These are phyloP conservation scores for Drosophila arawakana DNA, from an alignment of 1,140 invertebrate species.

Conservation along the genomic window DNA sequence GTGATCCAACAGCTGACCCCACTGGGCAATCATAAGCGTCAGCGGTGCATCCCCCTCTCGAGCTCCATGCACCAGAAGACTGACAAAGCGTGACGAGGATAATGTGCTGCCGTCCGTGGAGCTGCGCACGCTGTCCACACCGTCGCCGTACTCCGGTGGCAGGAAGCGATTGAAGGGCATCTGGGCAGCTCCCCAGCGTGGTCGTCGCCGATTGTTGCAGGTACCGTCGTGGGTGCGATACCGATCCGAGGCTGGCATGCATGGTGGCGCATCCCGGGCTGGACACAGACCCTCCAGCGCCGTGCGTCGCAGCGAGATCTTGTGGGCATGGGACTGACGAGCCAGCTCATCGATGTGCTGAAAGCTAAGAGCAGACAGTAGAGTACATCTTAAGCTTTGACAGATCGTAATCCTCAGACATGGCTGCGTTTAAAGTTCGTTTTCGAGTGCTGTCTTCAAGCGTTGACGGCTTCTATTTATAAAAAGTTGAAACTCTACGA, in stretches of 20 bases:
- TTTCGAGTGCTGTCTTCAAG: conserved; percentile 57
- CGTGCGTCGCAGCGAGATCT: conserved; percentile 78
- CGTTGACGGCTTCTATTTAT: conserved; percentile 69
- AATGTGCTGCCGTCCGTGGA: conserved; percentile 86
- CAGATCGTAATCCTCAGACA: conserved; percentile 52
- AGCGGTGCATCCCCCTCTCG: conserved; percentile 87
- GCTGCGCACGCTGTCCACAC: conserved; percentile 87
- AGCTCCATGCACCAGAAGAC: conserved; percentile 88
- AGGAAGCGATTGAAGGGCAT: conserved; percentile 93
- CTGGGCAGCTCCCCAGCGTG: conserved; percentile 93
- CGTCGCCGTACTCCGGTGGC: conserved; percentile 93
- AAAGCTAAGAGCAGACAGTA: conserved; percentile 53
- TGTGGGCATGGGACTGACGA: conserved; percentile 74
- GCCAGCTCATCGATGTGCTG: conserved; percentile 79
- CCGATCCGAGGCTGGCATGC: conserved; percentile 84
- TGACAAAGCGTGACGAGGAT: conserved; percentile 88
- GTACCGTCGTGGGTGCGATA: conserved; percentile 94
- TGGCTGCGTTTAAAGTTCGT: conserved; percentile 63
- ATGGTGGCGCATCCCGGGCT: conserved; percentile 75
- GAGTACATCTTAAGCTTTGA: not conserved
- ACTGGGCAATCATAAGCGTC: conserved; percentile 92
- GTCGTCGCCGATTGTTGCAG: conserved; percentile 92
- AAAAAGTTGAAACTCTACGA: conserved; percentile 54
- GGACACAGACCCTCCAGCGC: conserved; percentile 79
- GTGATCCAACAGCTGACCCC: conserved; percentile 94